Evolutionary conservation across 2,888 invertebrate genomes (phyloP), one percentile per base, ranked within the genome.

Genomic region (Hirtodrosophila duncani): DNA sequence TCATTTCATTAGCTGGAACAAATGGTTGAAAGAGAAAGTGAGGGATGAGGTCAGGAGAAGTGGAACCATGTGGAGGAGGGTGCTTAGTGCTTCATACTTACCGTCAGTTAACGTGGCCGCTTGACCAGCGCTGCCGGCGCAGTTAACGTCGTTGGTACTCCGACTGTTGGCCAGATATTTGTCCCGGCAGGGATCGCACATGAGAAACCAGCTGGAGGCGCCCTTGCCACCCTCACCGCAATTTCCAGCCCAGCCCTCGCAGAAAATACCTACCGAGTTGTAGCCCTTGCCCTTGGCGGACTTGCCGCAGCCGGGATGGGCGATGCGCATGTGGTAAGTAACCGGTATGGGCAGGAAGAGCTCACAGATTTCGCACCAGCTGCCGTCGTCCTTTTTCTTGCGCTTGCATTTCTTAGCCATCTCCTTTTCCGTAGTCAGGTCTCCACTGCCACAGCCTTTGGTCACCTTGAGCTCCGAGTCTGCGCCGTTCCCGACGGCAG

Each of bases 261-360:
- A 94, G 86, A 94, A 97, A 68, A 91, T 91, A 1, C 98, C 98
- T 17, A 92, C 91, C 52, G 95, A 95, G 87, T 97, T 97, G 88
- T 97, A 98, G 0, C 98, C 98, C 84, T 94, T 93, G 37, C 95
- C 94, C 14, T 92, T 91, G 3, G 96, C 93, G 53, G 93, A 91
- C 61, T 92, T 91, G 0, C 96, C 96, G 85, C 98, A 98, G 1
- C 98, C 98, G 1, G 94, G 93, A 88, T 98, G 98, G 26, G 91
- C 89, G 83, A 92, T 91, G 20, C 94, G 90, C 96, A 98, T 96
- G 87, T 98, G 98, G 72, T 94, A 94, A 0, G 95, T 95, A 0
- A 98, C 91, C 0, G 97, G 97, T 65, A 87, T 86, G 1, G 92
- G 90, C 69, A 92, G 92, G 74, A 88, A 88, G 20, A 92, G 91